Base-by-base conservation (phyloP, 1,140 invertebrate species). In the Cydia strobilella region DNA sequence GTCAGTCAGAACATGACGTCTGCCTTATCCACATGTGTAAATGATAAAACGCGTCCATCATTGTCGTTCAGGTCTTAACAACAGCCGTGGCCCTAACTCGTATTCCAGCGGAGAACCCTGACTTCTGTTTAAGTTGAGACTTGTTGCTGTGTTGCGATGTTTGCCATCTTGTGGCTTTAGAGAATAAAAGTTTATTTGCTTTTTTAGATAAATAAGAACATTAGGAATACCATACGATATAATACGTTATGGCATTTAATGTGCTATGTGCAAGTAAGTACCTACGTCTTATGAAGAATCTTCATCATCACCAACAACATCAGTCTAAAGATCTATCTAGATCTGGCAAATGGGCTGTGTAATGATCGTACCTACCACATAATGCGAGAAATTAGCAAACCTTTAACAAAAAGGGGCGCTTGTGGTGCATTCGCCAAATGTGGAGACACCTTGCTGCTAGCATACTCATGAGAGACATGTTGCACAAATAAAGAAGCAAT, bases 401-500 rank as follows among this genome's bases (percentile, higher is more conserved):
- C 4, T 27, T 27, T 4, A 27, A 27, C 27, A 27, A 35, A 42
- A 42, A 42, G 12, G 42, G 6, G 42, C 6, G 2, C 13, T 7
- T 2, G 12, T 42, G 9, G 39, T 42, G 42, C 12, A 42, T 42
- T 42, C 3, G 10, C 10, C 10, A 39, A 42, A 6, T 42, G 1
- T 13, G 10, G 42, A 35, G 7, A 35, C 31, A 35, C 7, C 6
- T 35, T 35, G 31, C 31, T 35, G 31, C 31, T 35, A 35, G 31
- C 31, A 0, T 35, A 35, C 7, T 0, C 42, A 13, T 13, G 42
- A 45, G 42, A 45, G 4, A 45, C 27, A 35, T 72, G 76, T 59
- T 65, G 75, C 78, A 74, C 75, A 69, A 75, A 74, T 77, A 79
- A 76, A 81, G 77, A 42, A 77, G 75, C 78, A 79, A 79, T 80